phyloP scores from a whole-genome alignment of 2,888 invertebrate genomes.

The Drosophila meridiana region DNA sequence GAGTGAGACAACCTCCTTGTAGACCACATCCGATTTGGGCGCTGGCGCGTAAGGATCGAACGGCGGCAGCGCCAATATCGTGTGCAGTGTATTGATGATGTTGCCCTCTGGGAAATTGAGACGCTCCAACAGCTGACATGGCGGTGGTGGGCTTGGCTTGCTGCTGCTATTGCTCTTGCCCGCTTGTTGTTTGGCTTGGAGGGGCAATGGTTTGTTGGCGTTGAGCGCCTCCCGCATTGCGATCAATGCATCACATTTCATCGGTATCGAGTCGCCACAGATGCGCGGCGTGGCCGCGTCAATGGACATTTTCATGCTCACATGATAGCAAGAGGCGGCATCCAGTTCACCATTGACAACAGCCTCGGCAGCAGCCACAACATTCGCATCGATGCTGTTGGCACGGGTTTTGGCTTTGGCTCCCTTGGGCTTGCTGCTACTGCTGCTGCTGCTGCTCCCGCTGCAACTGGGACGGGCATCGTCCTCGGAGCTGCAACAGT shows the following conservation, averaged over 20 bases:
- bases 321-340: conserved; percentile 67
- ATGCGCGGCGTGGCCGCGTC: conserved; percentile 63
- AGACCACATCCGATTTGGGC: conserved; percentile 77
- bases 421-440: conserved; percentile 32
- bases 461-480: conserved; percentile 35
- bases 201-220: conserved; percentile 52
- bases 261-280: conserved; percentile 56
- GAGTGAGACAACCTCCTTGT: conserved; percentile 82
- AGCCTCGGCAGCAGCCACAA: conserved; percentile 52
- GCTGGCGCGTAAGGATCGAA: conserved; percentile 82
- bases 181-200: conserved; percentile 50
- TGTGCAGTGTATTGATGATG: conserved; percentile 74
- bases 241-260: conserved; percentile 62
- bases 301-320: conserved; percentile 74
- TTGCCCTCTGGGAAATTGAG: conserved; percentile 73
- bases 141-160: conserved; percentile 44
- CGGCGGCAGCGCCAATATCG: conserved; percentile 79
- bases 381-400: conserved; percentile 36
- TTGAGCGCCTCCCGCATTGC: conserved; percentile 57
- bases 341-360: conserved; percentile 71
- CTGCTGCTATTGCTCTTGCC: conserved; percentile 16
- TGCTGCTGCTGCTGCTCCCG: conserved; percentile 4
- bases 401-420: conserved; percentile 33
- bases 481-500: conserved; percentile 43
- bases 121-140: conserved; percentile 64